Evolutionary conservation across 1,140 invertebrate genomes (phyloP), one percentile per base, ranked within the genome.

Genomic region (Agraylea sexmaculata): DNA sequence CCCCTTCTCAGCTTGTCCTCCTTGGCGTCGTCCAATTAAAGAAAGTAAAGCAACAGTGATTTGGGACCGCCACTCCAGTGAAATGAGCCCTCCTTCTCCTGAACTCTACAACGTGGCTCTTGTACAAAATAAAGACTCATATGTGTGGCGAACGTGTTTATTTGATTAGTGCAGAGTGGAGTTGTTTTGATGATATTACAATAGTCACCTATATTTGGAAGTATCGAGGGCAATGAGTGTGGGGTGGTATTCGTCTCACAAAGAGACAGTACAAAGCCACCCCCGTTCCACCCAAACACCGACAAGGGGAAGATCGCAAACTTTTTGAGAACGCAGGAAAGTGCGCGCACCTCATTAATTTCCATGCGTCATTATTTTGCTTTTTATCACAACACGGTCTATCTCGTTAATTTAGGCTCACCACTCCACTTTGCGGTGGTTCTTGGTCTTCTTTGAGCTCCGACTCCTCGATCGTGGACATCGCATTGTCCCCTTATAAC

Each of bases 361-460:
- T 45, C 40, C 43, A 45, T 49, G 47, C 47, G 47, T 49, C 47
- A 49, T 49, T 49, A 49, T 49, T 49, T 49, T 49, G 45, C 43
- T 43, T 49, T 49, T 49, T 45, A 49, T 49, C 47, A 49, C 47
- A 49, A 49, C 42, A 49, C n/a, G n/a, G 47, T 45, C 39, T 49
- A 45, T 49, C 47, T 49, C 47, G 45, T 49, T 49, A 49, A 49
- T 49, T 49, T 49, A 40, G 47, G 34, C 23, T 30, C 25, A n/a
- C 27, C 47, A 42, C 47, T 49, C 38, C 28, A 49, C 43, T 44
- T 47, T 47, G 37, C 37, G 41, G 39, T 37, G 30, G 33, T 25
- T 17, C 13, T 38, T 27, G 10, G 3, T 16, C 25, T 13, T 7
- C 15, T 17, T 34, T 41, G n/a, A 29, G 18, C 30, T 22, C 30